These are phyloP conservation scores for Alectoris magna DNA, from an alignment of 2,797 vertebrate genomes.

Conservation along the genomic window DNA sequence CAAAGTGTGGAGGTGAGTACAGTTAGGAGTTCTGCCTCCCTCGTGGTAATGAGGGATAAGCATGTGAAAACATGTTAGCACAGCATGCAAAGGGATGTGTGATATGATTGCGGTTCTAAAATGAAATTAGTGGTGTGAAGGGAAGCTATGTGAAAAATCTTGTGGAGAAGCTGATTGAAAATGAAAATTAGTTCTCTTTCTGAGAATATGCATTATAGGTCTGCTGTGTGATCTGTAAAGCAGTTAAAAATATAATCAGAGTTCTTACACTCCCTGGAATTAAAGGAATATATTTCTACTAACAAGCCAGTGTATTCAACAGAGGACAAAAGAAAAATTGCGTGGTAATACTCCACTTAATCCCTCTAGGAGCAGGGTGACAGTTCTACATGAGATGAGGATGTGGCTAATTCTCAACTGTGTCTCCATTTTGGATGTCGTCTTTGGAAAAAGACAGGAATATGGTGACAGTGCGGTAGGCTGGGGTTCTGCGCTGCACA, in stretches of 20 bases:
- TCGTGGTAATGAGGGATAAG: conserved; percentile 66
- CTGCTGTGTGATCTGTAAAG: conserved; percentile 40
- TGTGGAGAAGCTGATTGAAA: conserved; percentile 79
- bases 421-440: not conserved
- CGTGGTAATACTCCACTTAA: not conserved
- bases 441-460: not conserved
- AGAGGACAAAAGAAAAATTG: not conserved
- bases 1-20: conserved; percentile 52
- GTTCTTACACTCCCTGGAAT: conserved; percentile 2
- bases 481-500: not conserved
- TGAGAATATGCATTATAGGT: conserved; percentile 17
- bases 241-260: conserved; percentile 62
- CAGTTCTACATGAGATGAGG: not conserved
- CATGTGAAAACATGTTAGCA: conserved; percentile 79
- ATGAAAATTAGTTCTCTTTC: conserved; percentile 75
- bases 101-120: conserved; percentile 68
- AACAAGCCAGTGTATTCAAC: not conserved
- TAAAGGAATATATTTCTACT: conserved; percentile 30
- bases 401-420: not conserved
- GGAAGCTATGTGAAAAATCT: conserved; percentile 71
- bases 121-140: conserved; percentile 77
- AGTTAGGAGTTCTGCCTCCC: conserved; percentile 51
- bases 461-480: fast-evolving
- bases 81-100: conserved; percentile 72
- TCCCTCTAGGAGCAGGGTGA: not conserved